Evolutionary conservation across 2,888 invertebrate species (phyloP).

Genomic region (Drosophila quinaria): DNA sequence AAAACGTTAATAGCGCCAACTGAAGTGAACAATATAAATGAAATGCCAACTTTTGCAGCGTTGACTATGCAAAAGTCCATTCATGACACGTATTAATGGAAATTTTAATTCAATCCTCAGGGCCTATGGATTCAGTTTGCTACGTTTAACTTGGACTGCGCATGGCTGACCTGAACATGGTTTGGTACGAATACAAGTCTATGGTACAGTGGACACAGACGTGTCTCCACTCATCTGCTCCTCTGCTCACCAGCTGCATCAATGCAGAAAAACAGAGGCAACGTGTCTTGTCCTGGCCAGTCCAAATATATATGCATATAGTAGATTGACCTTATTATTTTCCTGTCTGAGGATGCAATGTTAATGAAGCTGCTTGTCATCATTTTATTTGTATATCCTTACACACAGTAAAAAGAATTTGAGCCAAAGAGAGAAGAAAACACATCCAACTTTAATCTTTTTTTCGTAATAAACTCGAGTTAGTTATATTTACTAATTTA

Average conservation of each 20-base stretch:
- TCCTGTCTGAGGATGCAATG: conserved; percentile 1
- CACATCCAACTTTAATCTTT: background rate
- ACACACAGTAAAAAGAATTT: background rate
- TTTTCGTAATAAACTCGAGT: background rate
- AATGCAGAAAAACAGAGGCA: background rate
- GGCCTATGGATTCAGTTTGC: conserved; percentile 18
- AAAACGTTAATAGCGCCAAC: background rate
- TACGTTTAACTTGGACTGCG: conserved; percentile 27
- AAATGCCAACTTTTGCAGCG: conserved; percentile 4
- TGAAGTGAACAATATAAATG: conserved; percentile 1
- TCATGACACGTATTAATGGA: conserved; percentile 18
- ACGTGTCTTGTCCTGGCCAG: background rate
- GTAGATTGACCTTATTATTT: conserved; percentile 1
- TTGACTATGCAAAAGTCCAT: conserved; percentile 9
- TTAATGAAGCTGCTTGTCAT: conserved; percentile 33
- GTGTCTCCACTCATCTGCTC: conserved; percentile 16
- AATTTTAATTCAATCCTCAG: conserved; percentile 37
- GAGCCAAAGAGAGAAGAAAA: background rate
- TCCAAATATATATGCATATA: conserved; percentile 5
- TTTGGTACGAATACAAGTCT: background rate
- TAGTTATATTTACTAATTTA: background rate
- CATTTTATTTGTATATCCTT: background rate
- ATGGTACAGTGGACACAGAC: conserved; percentile 17
- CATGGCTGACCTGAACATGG: conserved; percentile 26
- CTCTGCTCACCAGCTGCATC: conserved; percentile 1